Conservation (phyloP, 2,113 vertebrate genomes). For the Sceloporus undulatus region DNA sequence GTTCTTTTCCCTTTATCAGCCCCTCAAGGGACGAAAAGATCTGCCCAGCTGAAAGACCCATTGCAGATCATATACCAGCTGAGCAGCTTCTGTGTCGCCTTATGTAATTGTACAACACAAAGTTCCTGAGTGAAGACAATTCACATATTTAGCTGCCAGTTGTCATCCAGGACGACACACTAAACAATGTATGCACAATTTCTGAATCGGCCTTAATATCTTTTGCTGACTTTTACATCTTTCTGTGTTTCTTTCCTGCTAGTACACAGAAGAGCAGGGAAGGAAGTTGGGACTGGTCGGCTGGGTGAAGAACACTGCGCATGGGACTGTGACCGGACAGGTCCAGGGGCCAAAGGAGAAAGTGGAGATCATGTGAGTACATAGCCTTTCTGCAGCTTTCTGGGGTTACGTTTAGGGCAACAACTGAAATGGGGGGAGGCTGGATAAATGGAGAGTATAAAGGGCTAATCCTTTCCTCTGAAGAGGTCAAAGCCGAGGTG, state of each 20-base stretch:
- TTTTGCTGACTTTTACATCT: not conserved
- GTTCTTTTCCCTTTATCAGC: not conserved
- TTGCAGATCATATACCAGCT: not conserved
- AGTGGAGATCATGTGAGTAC: conserved; percentile 69
- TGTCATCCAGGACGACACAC: not conserved
- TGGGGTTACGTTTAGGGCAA: not conserved
- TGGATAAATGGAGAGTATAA: not conserved
- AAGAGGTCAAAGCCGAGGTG: not conserved
- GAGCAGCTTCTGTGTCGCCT: not conserved
- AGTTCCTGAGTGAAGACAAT: not conserved
- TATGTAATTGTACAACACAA: not conserved
- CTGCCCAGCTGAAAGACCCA: not conserved
- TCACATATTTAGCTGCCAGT: not conserved
- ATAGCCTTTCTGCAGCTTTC: not conserved
- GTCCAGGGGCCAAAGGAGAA: conserved; percentile 65
- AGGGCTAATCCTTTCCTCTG: not conserved
- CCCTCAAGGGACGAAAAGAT: not conserved
- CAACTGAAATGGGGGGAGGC: too few species aligned
- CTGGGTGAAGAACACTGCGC: conserved; percentile 71
- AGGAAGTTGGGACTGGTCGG: conserved; percentile 61
- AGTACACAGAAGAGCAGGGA: conserved; percentile 71
- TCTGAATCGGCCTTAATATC: not conserved
- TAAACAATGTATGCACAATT: not conserved
- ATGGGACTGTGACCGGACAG: conserved; percentile 67
- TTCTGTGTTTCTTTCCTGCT: not conserved